Percentiles rank a stretch among this genome's conserved stretches.
Evolutionary conservation across 2,113 vertebrate genomes (phyloP).

Genomic region (Perca flavescens): DNA sequence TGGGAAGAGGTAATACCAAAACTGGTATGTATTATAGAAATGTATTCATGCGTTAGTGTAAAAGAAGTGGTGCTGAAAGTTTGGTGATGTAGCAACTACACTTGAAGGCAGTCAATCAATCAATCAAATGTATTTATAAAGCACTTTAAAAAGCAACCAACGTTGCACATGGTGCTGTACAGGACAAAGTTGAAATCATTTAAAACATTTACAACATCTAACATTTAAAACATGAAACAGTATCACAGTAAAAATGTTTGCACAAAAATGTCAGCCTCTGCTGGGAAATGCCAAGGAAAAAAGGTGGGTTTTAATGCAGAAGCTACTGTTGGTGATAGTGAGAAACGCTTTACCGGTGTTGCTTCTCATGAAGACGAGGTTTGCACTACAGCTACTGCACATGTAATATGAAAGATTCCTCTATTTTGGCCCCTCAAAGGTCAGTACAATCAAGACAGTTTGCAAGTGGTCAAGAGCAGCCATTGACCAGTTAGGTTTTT

Average conservation of each 20-base stretch:
- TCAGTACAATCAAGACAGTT: not conserved
- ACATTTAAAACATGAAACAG: too few relatives aligned
- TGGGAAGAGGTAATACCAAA: not conserved
- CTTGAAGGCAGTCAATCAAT: not conserved
- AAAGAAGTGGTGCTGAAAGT: not conserved
- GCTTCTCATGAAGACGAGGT: not conserved
- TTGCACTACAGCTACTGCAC: not conserved
- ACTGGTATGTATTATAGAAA: not conserved
- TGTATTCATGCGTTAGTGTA: not conserved
- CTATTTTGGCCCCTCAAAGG: not conserved
- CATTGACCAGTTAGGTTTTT: slow-evolving; percentile 43
- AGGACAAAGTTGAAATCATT: too few relatives aligned
- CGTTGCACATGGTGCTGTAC: too few relatives aligned
- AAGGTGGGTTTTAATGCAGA: not conserved
- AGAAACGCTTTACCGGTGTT: not conserved
- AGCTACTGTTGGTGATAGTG: not conserved
- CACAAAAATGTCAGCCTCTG: too few relatives aligned
- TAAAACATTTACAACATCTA: too few relatives aligned
- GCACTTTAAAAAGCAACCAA: too few relatives aligned
- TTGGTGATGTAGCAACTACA: not conserved
- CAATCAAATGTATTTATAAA: too few relatives aligned
- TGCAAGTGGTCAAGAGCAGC: not conserved
- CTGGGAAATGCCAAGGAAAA: too few relatives aligned
- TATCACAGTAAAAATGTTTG: too few relatives aligned
- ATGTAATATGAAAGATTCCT: not conserved